Base-by-base conservation (phyloP, 2,797 vertebrate genomes). In the Pantherophis alleghaniensis region DNA sequence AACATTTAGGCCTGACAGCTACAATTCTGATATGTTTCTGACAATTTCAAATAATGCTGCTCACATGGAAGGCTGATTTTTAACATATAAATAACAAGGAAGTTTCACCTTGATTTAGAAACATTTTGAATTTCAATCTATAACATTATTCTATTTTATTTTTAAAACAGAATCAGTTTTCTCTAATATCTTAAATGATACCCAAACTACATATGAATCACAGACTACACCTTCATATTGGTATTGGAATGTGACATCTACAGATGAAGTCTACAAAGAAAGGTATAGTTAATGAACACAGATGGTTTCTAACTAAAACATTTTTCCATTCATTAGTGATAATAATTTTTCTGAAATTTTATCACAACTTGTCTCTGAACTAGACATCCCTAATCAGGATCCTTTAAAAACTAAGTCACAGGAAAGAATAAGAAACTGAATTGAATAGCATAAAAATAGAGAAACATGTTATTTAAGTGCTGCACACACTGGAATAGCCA, bases 301-400 rank as follows among this genome's bases (percentile, higher is more conserved):
- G 2, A n/a, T 7, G 0, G 7, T 10, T 9, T 66, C 32, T 7
- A 0, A 0, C 11, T 59, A 7, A 74, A 53, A 12, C 20, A 51
- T 22, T 28, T 91, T 55, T 59, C 3, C 47, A 13, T 9, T 60
- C 16, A 79, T 18, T 83, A 26, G 3, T 51, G 55, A 55, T 42
- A 6, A 47, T n/a, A 10, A 53, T 87, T 56, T 32, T 2, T 57
- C 42, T 92, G 28, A 89, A 89, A 61, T 57, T 61, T 91, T 7
- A 47, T 66, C 28, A 4, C n/a, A 86, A 55, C 2, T 53, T 37
- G 24, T 22, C 32, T 10, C 14, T 9, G 51, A 55, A 66, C 13
- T 28, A 37, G 5, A 2, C 1, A 7, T 4, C 59, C 12, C 4
- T 42, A 79, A 9, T 0, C 51, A n/a, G 37, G 42, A 20, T 20